Evolutionary conservation across 2,797 vertebrate genomes (phyloP).

Genomic region (Oreonectes daqikongensis): DNA sequence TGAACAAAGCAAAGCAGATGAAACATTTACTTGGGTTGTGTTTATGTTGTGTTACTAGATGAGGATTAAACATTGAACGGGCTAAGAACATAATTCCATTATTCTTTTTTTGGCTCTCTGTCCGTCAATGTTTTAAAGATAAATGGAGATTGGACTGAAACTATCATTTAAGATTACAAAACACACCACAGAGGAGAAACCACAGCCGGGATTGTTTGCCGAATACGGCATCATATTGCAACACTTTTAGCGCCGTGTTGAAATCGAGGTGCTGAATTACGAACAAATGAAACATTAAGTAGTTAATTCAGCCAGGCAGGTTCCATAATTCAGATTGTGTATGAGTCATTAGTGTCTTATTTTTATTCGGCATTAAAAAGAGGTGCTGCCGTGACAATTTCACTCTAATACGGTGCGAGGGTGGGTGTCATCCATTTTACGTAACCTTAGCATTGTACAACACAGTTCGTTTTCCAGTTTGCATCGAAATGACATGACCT

Average conservation of each 20-base stretch:
- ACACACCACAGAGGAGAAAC: constrained; percentile 27
- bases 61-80: constrained; percentile 38
- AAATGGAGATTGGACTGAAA: constrained; percentile 27
- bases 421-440: constrained; percentile 34
- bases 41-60: constrained; percentile 27
- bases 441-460: constrained; percentile 25
- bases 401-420: constrained; percentile 6
- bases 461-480: constrained; percentile 12
- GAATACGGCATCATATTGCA: constrained; percentile 8
- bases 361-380: constrained; percentile 40
- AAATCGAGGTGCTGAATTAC: constrained; percentile 41
- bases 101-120: constrained; percentile 42
- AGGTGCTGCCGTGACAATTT: constrained; percentile 24
- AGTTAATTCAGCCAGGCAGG: constrained; percentile 41
- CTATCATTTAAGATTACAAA: constrained; percentile 7
- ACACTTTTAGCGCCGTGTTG: constrained; percentile 10
- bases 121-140: constrained; percentile 48
- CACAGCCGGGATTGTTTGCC: constrained; percentile 2
- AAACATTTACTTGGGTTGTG: constrained; percentile 28
- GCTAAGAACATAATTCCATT: constrained; percentile 33
- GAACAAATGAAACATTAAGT: constrained; percentile 42
- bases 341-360: constrained; percentile 48
- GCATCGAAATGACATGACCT: background rate
- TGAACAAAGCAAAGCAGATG: constrained; percentile 38
- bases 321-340: constrained; percentile 34